Percentiles rank a stretch among this genome's conserved stretches.
These are phyloP conservation scores for Pseudocheirus occidentalis DNA, from an alignment of 2,797 vertebrate genomes.

Conservation along the genomic window DNA sequence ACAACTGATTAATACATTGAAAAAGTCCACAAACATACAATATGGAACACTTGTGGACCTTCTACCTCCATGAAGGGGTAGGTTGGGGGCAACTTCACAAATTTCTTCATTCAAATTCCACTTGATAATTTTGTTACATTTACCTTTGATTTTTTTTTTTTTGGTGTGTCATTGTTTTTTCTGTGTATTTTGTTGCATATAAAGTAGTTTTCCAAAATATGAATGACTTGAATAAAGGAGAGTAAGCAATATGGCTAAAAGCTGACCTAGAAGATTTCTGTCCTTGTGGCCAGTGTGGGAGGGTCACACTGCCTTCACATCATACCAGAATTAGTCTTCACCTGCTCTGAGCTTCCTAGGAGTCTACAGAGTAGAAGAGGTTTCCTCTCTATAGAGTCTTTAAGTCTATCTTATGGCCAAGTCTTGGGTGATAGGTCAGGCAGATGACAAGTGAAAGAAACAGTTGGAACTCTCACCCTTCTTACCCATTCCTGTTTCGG, in stretches of 20 bases:
- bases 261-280: not conserved
- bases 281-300: not conserved
- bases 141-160: no score
- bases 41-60: no score
- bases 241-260: not conserved
- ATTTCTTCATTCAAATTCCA: no score
- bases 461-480: not conserved
- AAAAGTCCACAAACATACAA: no score
- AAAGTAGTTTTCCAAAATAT: no score
- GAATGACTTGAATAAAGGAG: no score
- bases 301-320: not conserved
- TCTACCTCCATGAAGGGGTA: no score
- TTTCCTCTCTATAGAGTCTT: not conserved
- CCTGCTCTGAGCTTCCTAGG: not conserved
- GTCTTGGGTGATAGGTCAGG: not conserved
- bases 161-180: no score
- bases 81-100: no score
- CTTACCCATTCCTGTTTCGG: not conserved
- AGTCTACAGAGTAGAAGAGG: not conserved
- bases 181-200: no score
- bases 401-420: not conserved
- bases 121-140: no score
- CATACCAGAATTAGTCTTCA: not conserved
- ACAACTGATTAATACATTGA: no score
- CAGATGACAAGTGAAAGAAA: not conserved